These are phyloP conservation scores for Watsonalla cultraria DNA, from an alignment of 2,888 invertebrate species.

Conservation along the genomic window DNA sequence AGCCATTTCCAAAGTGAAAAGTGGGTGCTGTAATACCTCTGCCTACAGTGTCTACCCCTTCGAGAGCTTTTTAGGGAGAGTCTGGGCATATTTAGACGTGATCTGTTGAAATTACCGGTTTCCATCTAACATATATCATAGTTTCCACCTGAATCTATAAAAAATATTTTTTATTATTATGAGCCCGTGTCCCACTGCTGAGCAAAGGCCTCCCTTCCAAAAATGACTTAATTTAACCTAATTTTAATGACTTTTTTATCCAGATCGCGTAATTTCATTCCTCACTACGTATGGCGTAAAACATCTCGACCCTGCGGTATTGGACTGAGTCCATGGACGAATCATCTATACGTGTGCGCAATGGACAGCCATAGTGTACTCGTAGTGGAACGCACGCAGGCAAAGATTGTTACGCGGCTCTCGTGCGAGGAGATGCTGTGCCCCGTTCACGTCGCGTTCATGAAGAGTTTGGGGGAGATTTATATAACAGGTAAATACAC, in stretches of 20 bases:
- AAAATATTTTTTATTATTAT: too few species aligned
- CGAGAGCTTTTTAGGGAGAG: too few species aligned
- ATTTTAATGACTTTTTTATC: slow-evolving; percentile 1
- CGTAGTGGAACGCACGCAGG: slow-evolving; percentile 65
- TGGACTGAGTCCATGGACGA: slow-evolving; percentile 81
- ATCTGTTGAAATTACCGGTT: too few species aligned
- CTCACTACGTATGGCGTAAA: slow-evolving; percentile 77
- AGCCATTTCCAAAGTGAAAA: too few species aligned
- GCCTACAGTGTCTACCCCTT: too few species aligned
- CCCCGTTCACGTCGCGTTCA: slow-evolving; percentile 80
- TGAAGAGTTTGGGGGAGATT: slow-evolving; percentile 75
- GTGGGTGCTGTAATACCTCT: too few species aligned
- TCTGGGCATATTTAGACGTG: too few species aligned
- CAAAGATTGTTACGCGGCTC: slow-evolving; percentile 73
- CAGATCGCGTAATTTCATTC: slow-evolving; percentile 73
- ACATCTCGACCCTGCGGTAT: slow-evolving; percentile 83
- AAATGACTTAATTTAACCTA: not conserved
- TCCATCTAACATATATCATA: too few species aligned
- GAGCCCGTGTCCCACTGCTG: too few species aligned
- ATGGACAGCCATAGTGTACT: slow-evolving; percentile 82
- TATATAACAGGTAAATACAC: slow-evolving; percentile 74
- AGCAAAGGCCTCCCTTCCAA: too few species aligned
- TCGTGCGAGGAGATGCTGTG: slow-evolving; percentile 79
- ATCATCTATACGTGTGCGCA: slow-evolving; percentile 80
- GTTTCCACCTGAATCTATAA: too few species aligned